Evolutionary conservation across 2,888 invertebrate species (phyloP).

Genomic region (Stenichneumon culpator): DNA sequence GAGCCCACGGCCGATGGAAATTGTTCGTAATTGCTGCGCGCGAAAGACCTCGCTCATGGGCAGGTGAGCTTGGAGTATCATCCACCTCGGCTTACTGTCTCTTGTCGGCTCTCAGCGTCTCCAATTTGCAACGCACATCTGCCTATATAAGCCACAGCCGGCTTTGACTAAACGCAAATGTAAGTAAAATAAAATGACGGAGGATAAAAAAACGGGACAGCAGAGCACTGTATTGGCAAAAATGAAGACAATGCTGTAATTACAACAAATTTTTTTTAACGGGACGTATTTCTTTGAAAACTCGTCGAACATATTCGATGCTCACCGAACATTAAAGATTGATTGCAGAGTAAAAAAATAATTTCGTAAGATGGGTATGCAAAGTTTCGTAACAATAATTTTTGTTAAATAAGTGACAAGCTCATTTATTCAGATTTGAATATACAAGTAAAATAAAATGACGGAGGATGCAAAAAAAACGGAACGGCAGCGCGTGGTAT

Average conservation of each 20-base stretch:
- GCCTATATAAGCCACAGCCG: conserved; percentile 80
- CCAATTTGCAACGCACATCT: conserved; percentile 83
- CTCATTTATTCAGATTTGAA: too few species aligned
- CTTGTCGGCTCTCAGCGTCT: conserved; percentile 62
- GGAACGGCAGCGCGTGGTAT: background rate
- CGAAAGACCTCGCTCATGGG: conserved; percentile 62
- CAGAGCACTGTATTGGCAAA: background rate
- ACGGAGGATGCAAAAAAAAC: conserved; percentile 1
- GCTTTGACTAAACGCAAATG: conserved; percentile 83
- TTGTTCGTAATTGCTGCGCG: conserved; percentile 80
- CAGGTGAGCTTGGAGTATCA: conserved; percentile 75
- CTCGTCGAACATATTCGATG: background rate
- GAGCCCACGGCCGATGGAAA: conserved; percentile 75
- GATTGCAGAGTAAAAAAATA: too few species aligned
- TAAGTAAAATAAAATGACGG: conserved; percentile 38
- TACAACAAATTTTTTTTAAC: background rate
- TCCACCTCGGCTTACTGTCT: conserved; percentile 41
- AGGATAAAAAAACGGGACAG: background rate
- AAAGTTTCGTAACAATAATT: too few species aligned
- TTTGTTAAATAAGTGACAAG: too few species aligned
- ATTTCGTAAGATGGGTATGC: too few species aligned
- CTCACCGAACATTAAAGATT: background rate
- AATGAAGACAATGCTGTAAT: conserved; percentile 16
- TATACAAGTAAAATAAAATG: conserved; percentile 64
- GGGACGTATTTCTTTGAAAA: background rate